phyloP scores from a whole-genome alignment of 2,888 invertebrate species.

The Bugulina stolonifera region DNA sequence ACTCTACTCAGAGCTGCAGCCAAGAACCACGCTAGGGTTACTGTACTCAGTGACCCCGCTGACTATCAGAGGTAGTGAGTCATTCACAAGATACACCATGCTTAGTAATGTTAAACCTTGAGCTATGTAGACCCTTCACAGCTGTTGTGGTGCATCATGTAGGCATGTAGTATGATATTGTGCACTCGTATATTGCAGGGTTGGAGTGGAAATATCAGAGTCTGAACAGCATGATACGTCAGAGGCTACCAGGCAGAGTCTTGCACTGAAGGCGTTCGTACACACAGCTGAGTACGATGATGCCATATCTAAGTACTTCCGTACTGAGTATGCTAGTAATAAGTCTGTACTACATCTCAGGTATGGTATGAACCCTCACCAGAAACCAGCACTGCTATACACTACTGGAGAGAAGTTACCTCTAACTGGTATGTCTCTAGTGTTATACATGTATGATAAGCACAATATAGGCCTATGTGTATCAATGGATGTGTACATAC shows the following conservation, averaged over 20 bases:
- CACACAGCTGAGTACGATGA: conserved; percentile 91
- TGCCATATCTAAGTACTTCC: conserved; percentile 90
- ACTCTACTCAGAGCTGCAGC: conserved; percentile 90
- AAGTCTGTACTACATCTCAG: conserved; percentile 75
- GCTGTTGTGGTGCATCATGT: too few relatives aligned
- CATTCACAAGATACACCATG: too few relatives aligned
- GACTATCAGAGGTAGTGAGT: conserved; percentile 75
- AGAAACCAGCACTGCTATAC: conserved; percentile 87
- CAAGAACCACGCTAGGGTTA: conserved; percentile 90
- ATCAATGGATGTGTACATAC: too few relatives aligned
- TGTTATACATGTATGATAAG: too few relatives aligned
- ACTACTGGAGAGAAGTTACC: conserved; percentile 75
- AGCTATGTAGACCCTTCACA: too few relatives aligned
- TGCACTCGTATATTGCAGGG: conserved; percentile 46
- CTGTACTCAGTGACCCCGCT: conserved; percentile 81
- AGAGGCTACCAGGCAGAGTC: conserved; percentile 63
- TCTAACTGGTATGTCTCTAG: conserved; percentile 62
- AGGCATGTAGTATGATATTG: too few relatives aligned
- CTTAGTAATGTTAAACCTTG: too few relatives aligned
- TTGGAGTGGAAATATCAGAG: conserved; percentile 67
- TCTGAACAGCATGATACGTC: conserved; percentile 66
- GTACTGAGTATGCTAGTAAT: conserved; percentile 75
- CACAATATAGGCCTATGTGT: too few relatives aligned
- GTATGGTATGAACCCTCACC: conserved; percentile 97
- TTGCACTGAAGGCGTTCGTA: conserved; percentile 72